Base-by-base conservation (phyloP, 2,113 vertebrate genomes). In the Colossoma macropomum region DNA sequence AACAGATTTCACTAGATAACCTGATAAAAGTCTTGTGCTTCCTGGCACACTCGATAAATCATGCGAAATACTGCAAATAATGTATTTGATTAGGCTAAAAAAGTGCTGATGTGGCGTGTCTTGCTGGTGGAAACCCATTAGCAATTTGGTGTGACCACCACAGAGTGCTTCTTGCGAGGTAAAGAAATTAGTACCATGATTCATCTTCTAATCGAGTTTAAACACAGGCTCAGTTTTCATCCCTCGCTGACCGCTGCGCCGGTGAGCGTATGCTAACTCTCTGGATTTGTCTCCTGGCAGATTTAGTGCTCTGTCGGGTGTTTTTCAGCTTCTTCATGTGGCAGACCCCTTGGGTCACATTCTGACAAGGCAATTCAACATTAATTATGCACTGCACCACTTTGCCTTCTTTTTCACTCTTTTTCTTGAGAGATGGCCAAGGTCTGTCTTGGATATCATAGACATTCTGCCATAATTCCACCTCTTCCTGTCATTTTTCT, bases 261-360 rank as follows among this genome's bases (percentile, higher is more conserved):
- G 68, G 71, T 25, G 52, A 59, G 77, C 71, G 32, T 84, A 13
- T 65, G 72, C 56, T 63, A 76, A 52, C 28, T 34, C 54, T 27
- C 27, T 3, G 34, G 70, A 75, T 79, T 69, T 21, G 76, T 75
- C 81, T 71, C 25, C 41, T 45, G 41, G 32, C 78, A 77, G 82
- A 83, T 86, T 78, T 71, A 87, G 71, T 38, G 54, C 75, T 38
- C 74, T 81, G 82, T 74, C 48, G 52, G 74, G 74, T 68, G 62
- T 60, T 84, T 84, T 78, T 68, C 56, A 52, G 59, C 54, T 54
- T 19, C 45, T 69, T 71, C 74, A 73, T 34, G 30, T 72, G 59
- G 50, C 38, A 25, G 80, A 81, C 74, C 73, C 38, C 74, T 70
- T 68, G 62, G 82, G 80, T 68, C 75, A 27, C 17, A 63, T 81